Percentiles rank a stretch among this genome's conserved stretches.
Evolutionary conservation across 2,888 invertebrate genomes (phyloP).

Genomic region (Resseliella maxima): DNA sequence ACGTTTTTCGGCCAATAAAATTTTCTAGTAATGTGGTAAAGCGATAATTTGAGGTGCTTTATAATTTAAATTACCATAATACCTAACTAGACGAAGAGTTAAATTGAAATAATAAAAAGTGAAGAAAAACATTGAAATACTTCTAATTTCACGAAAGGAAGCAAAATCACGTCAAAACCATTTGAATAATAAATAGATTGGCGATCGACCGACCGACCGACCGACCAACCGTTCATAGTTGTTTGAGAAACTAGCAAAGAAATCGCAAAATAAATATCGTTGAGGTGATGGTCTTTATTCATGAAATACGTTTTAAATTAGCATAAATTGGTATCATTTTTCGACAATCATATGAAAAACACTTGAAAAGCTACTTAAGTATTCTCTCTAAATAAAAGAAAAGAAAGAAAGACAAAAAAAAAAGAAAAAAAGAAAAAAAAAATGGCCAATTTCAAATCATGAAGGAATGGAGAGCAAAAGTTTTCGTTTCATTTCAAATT

Average conservation of each 20-base stretch:
- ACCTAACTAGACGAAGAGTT: not conserved
- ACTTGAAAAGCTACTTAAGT: not conserved
- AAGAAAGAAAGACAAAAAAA: no score
- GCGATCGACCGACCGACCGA: not conserved
- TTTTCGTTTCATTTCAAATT: no score
- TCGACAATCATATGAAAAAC: not conserved
- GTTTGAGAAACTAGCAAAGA: not conserved
- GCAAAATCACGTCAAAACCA: not conserved
- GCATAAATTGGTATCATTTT: slow-evolving; percentile 20
- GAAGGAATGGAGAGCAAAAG: not conserved
- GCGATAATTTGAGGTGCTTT: not conserved
- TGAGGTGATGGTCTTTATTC: not conserved
- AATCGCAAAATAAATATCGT: not conserved
- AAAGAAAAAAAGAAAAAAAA: not conserved
- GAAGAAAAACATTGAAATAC: not conserved
- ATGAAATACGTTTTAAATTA: slow-evolving; percentile 1
- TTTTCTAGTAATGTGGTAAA: not conserved
- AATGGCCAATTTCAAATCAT: not conserved
- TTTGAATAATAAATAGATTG: not conserved
- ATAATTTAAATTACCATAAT: not conserved
- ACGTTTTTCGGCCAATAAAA: not conserved
- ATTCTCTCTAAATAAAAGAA: no score
- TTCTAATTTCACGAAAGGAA: slow-evolving; percentile 1
- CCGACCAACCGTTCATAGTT: no score
- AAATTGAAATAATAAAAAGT: not conserved